Base-by-base conservation (phyloP, 2,797 vertebrate genomes). In the Enteromius thamalakanensis region DNA sequence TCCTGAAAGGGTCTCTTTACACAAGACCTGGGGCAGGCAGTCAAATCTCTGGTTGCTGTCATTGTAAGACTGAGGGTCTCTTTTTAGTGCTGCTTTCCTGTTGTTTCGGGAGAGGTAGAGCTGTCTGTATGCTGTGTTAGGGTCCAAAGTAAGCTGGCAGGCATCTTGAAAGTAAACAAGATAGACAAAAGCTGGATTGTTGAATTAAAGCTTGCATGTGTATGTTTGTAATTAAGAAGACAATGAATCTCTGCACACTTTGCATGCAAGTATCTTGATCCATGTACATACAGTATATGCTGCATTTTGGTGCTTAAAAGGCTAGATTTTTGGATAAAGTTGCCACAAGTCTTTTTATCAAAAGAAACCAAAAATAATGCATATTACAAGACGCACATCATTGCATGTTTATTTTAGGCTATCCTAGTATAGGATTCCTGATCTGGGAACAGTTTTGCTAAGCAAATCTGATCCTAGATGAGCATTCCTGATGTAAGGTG, bases 1-100 rank as follows among this genome's bases (percentile, higher is more conserved):
- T 29, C 91, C 92, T 0, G 92, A 88, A 42, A 96, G 91, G 29
- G 93, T 15, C 87, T 96, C 95, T 80, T 84, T 90, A 75, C 95
- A 95, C 74, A 96, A 90, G 78, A 96, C 94, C 88, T 96, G 95
- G 45, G 94, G 94, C 82, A 95, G 89, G 88, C 93, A 95, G 88
- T 96, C 95, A 3, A 96, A 96, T 77, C 95, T 86, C 82, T 90
- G 53, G 0, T 89, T 4, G 83, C 78, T 92, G 64, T 95, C 94
- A 0, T 26, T 17, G 72, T 94, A 95, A 29, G 88, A 68, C 82
- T 95, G 94, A 55, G 95, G 92, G n/a, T 95, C 94, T 89, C 90
- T 92, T 89, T 94, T 96, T 11, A 96, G 90, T 19, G 89, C 10
- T 0, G 95, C 95, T 89, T 95, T 96, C 85, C 90, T 91, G 90